Base-by-base conservation (phyloP, 1,140 invertebrate genomes). In the Atopsyche davidsoni region DNA sequence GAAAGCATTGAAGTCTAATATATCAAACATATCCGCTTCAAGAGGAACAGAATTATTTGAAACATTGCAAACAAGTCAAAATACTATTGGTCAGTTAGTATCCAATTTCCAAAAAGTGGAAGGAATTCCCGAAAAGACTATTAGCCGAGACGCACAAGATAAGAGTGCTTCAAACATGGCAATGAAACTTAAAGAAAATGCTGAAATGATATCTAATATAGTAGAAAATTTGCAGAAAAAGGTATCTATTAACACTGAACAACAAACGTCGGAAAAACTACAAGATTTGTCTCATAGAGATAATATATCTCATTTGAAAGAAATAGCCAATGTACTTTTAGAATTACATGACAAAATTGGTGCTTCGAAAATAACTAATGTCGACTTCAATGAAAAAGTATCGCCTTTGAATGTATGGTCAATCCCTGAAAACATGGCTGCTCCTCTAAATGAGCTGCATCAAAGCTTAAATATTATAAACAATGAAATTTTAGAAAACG, bases 361-460 rank as follows among this genome's bases (percentile, higher is more conserved):
- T 31, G 52, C 49, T 23, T 18, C 41, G n/a, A 40, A 55, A 28
- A 14, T 41, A 28, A 23, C 18, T 11, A 35, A 46, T 23, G 11
- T 21, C 2, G 47, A 54, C 28, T n/a, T 45, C 14, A 14, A 31
- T n/a, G 48, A 67, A 51, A 56, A 65, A 46, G 32, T 65, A 23
- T 64, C 57, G 39, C 64, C 66, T 4, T 57, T 79, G n/a, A 69
- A 71, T 18, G 63, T 72, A 25, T 42, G 61, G 19, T 62, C 67
- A 4, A 46, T 64, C 28, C 43, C 55, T 23, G 46, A 67, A 59
- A 62, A 60, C 18, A 45, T 70, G 51, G 69, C 66, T 24, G 60
- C 62, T n/a, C 66, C 68, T 24, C 46, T 71, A 14, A 62, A 60
- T 47, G 64, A 69, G 55, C 46, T 74, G 21, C 64, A 70, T 51